Percentiles rank a stretch among this genome's conserved stretches.
Conservation (phyloP, 2,113 vertebrate species). For the Lophius piscatorius region DNA sequence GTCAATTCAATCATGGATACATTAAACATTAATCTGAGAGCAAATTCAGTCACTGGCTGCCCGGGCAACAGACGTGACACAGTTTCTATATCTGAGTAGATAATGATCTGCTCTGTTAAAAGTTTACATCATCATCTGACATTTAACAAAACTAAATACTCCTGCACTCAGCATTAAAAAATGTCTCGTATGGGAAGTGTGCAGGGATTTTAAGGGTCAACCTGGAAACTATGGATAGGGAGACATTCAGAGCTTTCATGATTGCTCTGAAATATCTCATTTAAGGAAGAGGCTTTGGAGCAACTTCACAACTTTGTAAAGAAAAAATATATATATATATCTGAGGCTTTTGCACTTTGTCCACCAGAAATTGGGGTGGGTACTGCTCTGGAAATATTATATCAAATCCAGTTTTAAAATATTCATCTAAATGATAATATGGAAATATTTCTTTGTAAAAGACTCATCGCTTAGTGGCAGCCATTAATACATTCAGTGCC, state of each 20-base stretch:
- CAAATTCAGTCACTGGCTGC: not conserved
- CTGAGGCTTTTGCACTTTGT: not conserved
- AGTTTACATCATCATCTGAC: not conserved
- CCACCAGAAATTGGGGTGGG: not conserved
- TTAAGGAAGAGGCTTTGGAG: no score
- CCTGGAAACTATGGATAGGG: not conserved
- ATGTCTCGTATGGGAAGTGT: not conserved
- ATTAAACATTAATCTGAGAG: slow-evolving; percentile 8
- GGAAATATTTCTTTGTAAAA: no score
- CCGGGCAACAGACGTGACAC: slow-evolving; percentile 25
- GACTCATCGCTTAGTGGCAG: slow-evolving; percentile 13
- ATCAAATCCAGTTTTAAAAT: slow-evolving; percentile 2
- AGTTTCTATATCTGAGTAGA: no score
- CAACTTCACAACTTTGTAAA: no score
- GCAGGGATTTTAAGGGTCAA: not conserved
- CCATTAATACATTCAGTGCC: not conserved
- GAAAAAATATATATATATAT: no score
- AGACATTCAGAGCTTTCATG: slow-evolving; percentile 5
- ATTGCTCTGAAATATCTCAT: slow-evolving; percentile 22
- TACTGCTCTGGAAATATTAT: no score
- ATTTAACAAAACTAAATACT: not conserved
- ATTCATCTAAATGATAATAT: no score
- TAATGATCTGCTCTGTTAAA: slow-evolving; percentile 38
- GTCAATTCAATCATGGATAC: not conserved
- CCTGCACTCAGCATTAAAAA: no score